Conservation (phyloP, 2,113 vertebrate species). For the Hippocampus barbouri region DNA sequence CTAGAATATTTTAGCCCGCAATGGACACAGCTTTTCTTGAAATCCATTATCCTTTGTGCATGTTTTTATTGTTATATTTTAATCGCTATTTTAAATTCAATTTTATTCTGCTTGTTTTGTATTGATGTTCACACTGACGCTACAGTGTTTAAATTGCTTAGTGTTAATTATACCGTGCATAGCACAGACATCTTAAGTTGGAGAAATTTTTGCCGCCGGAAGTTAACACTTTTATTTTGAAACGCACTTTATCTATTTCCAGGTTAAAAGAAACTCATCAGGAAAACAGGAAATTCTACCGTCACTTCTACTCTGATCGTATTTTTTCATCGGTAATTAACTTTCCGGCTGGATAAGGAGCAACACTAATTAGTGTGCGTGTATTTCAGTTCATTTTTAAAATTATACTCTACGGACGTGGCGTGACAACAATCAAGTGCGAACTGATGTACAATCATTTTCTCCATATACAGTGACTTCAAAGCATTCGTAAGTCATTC, state of each 20-base stretch:
- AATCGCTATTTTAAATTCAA: too few relatives aligned
- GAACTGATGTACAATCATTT: not conserved
- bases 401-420: not conserved
- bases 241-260: not conserved
- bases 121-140: not conserved
- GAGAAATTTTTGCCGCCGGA: conserved; percentile 3
- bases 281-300: too few relatives aligned
- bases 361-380: not conserved
- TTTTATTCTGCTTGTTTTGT: not conserved
- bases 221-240: conserved; percentile 35
- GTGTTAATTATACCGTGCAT: not conserved
- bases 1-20: too few relatives aligned
- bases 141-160: too few relatives aligned
- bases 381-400: too few relatives aligned
- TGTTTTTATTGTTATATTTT: too few relatives aligned
- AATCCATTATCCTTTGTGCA: too few relatives aligned
- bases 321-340: too few relatives aligned
- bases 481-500: not conserved
- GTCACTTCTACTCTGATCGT: not conserved
- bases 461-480: not conserved
- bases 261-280: not conserved
- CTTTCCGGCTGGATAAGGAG: not conserved
- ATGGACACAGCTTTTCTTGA: too few relatives aligned
- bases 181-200: not conserved
- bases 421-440: not conserved